Percentiles rank a stretch among this genome's conserved stretches.
phyloP scores from a whole-genome alignment of 2,797 vertebrate species.

The Enteromius fasciolatus region DNA sequence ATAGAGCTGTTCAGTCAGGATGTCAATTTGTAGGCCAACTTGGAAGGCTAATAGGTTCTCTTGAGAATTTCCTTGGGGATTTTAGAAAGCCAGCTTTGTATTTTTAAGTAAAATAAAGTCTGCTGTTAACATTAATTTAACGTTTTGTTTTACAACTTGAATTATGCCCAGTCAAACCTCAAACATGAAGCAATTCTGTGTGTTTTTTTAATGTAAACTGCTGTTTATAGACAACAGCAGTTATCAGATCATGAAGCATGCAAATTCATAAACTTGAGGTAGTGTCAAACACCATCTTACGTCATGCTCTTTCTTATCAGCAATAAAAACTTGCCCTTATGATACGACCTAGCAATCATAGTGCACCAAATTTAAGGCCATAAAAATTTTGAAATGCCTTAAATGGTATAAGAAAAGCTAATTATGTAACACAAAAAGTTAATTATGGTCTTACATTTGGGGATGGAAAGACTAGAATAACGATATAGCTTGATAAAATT shows the following conservation, averaged over 20 bases:
- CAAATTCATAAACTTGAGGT: not conserved
- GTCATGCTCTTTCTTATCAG: not conserved
- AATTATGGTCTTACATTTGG: not conserved
- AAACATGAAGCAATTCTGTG: not conserved
- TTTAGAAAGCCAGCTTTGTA: not conserved
- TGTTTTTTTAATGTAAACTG: not conserved
- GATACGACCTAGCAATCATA: not conserved
- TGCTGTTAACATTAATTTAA: conserved; percentile 7
- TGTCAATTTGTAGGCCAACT: not conserved
- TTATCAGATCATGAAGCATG: not conserved
- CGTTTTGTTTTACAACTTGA: not conserved
- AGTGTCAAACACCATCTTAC: too few relatives aligned
- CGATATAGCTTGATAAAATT: not conserved
- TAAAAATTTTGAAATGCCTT: not conserved
- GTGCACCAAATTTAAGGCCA: not conserved
- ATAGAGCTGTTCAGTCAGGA: not conserved
- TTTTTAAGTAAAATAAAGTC: conserved; percentile 1
- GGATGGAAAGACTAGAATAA: not conserved
- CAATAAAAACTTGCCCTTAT: not conserved
- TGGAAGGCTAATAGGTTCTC: conserved; percentile 6
- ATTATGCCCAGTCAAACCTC: not conserved
- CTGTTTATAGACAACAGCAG: not conserved
- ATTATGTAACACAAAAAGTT: not conserved
- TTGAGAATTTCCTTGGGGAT: conserved; percentile 9
- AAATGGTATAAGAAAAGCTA: not conserved